Base-by-base conservation (phyloP, 2,888 invertebrate genomes). In the Arenicola marina region DNA sequence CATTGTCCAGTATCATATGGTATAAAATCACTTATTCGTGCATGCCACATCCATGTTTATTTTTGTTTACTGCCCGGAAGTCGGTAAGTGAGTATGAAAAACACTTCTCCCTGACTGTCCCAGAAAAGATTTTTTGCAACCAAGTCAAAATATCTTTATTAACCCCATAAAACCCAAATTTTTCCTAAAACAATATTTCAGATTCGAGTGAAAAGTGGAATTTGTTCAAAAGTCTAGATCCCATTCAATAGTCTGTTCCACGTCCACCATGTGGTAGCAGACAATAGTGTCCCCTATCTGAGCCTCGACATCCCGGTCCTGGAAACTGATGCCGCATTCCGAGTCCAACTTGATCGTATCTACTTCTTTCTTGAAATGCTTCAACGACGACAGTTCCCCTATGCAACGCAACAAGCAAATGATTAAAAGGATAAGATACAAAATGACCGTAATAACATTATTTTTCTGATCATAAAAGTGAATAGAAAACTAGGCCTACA, bases 321-420 rank as follows among this genome's bases (percentile, higher is more conserved):
- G 87, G 59, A 97, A 86, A 65, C 90, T 89, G 32, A 98, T 79
- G 0, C 97, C 97, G 83, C 97, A 97, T 80, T 98, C 96, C 63
- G 89, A 87, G 78, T 92, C 92, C 53, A 88, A 89, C 79, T 92
- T 92, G 44, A 97, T 89, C 0, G 88, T 86, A 3, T 89, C 89
- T 2, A 94, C 93, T 84, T 96, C 95, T 56, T 89, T 88, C 80
- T 96, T 97, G 53, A 93, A 84, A 83, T 96, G 95, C 71, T 91
- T 89, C 90, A 98, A 89, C 0, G 95, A 93, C 31, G 87, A 85
- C 59, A 95, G 77, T 69, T 86, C 84, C 55, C 93, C 93, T 84
- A 72, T 2, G 75, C 71, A 54, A 38, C n/a, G 11, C 43, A 15
- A 38, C 43, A 38, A 38, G n/a, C 11, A 38, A 38, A n/a, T 15